phyloP scores from a whole-genome alignment of 2,888 invertebrate genomes.

The Drosophila kambysellisi region DNA sequence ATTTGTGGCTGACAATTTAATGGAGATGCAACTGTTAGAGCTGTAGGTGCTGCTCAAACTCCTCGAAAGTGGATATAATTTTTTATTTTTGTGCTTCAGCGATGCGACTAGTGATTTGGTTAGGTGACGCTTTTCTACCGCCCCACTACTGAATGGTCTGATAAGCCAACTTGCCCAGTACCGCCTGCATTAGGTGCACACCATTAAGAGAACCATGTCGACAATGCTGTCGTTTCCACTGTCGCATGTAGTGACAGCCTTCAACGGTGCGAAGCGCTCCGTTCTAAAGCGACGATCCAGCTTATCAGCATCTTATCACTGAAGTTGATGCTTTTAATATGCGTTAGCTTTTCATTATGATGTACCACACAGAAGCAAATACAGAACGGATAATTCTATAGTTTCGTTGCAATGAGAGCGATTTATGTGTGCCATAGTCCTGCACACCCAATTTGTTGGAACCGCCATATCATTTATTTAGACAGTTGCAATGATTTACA shows the following conservation, averaged over 20 bases:
- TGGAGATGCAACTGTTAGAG: neutral
- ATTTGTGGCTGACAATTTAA: neutral
- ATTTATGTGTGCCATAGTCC: conserved; percentile 87
- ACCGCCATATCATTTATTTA: conserved; percentile 22
- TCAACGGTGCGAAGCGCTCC: too few species aligned
- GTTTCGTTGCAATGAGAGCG: conserved; percentile 86
- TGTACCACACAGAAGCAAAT: too few species aligned
- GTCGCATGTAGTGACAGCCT: conserved; percentile 83
- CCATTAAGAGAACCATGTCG: conserved; percentile 45
- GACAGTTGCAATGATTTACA: neutral
- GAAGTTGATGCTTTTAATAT: too few species aligned
- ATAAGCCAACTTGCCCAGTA: conserved; percentile 26
- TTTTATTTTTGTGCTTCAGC: too few species aligned
- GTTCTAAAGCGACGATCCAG: too few species aligned
- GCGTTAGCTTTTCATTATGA: too few species aligned
- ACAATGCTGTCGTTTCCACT: conserved; percentile 61
- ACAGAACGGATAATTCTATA: conserved; percentile 35
- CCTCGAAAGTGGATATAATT: neutral
- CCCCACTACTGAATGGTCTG: conserved; percentile 41
- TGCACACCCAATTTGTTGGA: conserved; percentile 87
- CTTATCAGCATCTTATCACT: too few species aligned
- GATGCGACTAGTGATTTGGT: neutral
- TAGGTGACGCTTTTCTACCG: neutral
- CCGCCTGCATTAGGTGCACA: conserved; percentile 7
- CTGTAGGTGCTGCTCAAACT: conserved; percentile 23